Evolutionary conservation across 2,888 invertebrate species (phyloP), one percentile per base, ranked within the genome.

Genomic region (Morpho achilles): DNA sequence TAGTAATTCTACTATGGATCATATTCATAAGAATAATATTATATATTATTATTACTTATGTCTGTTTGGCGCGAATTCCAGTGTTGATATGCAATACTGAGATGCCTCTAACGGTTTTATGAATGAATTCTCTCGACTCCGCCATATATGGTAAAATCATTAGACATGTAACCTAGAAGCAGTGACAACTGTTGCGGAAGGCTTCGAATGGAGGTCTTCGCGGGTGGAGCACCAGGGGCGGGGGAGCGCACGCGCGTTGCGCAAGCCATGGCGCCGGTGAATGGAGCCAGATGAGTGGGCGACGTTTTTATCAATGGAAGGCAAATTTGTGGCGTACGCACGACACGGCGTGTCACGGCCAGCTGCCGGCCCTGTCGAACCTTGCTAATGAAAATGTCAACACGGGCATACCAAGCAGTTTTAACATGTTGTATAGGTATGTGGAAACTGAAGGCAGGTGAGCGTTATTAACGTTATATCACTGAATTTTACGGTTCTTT

Each of bases 221-320:
- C 61, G 64, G 69, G 64, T 67, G 65, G 68, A 59, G 53, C 64
- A 53, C 69, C 72, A 62, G 65, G 52, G 60, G 65, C 60, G 59
- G 63, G 68, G 67, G 74, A 73, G 72, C 77, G 78, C 80, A 79
- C 73, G 79, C 74, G 76, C 75, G 70, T 88, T 89, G 88, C 80
- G 82, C 87, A 88, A 89, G 69, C 71, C 65, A 50, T 70, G 84
- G 85, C 86, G 84, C 86, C 84, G 79, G 86, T 87, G 87, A 87
- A 87, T 87, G 89, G 87, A 84, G 74, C 71, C 69, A 43, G 70
- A 65, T 71, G 81, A 71, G 88, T 87, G 84, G 87, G 90, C 76
- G 85, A 78, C 68, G 71, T 87, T 87, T 88, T 89, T 87, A 90
- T 90, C 86, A 89, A 90, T 90, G 90, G 84, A 87, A 86, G 77